Evolutionary conservation across 2,797 vertebrate species (phyloP), one percentile per base, ranked within the genome.

Genomic region (Hippoglossus hippoglossus): DNA sequence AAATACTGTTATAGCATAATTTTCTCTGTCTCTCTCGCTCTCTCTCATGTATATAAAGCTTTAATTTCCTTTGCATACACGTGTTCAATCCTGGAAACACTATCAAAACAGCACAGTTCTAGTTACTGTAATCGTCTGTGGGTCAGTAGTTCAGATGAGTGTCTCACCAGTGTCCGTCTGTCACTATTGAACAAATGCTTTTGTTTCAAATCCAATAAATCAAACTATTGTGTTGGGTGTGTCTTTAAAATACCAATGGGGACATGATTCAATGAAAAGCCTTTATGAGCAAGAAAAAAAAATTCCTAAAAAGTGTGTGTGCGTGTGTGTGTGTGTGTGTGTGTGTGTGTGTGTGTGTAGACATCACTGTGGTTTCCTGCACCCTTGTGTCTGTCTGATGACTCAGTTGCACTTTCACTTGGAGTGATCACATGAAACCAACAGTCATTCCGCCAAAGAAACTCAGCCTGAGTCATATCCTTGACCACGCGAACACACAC

Each of bases 351-450:
- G 66, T 60, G 22, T 15, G 24, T 61, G 67, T 39, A 19, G 60
- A 82, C 72, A 71, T 34, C 18, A 51, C 73, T 73, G 79, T 76
- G 82, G 82, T 85, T 91, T 85, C 81, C 80, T 82, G 71, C 6
- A 55, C 79, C 70, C 85, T 84, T 89, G 84, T 86, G 73, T 87
- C 67, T 82, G 72, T 65, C 67, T 70, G 75, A 83, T 93, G 93
- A 94, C 86, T 93, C 93, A 93, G 62, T 77, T 81, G 73, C 69
- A 87, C 88, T 91, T 91, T 93, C 75, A 77, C 82, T 93, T 84
- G 71, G 60, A 62, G 81, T 75, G 25, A 77, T 54, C 53, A 76
- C 73, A 86, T 77, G 67, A 87, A 91, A 82, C 69, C 81, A 77
- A 71, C 63, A 66, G 77, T 81, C 86, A 87, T 85, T 87, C 67